These are phyloP conservation scores for Xestoiulus laeticollis DNA, from an alignment of 2,888 invertebrate species.

Conservation along the genomic window DNA sequence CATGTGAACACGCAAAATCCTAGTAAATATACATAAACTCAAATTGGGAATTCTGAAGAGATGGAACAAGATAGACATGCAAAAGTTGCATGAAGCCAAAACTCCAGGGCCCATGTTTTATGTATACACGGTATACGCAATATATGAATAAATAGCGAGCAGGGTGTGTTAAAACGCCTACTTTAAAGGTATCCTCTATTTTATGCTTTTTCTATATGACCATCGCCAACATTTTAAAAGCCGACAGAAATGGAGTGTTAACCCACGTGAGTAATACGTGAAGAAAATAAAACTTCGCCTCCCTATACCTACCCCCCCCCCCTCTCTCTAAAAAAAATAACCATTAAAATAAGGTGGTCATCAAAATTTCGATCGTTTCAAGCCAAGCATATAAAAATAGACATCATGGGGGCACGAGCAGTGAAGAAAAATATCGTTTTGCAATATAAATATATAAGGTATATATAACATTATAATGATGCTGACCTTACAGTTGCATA, in stretches of 20 bases:
- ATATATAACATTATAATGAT: background rate
- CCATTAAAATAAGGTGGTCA: background rate
- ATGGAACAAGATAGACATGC: background rate
- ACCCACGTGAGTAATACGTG: background rate
- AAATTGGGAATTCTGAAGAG: conserved; percentile 29
- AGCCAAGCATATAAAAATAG: background rate
- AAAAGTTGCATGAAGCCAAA: background rate
- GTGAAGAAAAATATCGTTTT: background rate
- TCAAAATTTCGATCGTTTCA: background rate
- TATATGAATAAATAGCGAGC: background rate
- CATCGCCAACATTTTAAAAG: background rate
- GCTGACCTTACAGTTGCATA: background rate
- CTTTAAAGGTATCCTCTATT: background rate
- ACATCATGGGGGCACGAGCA: background rate
- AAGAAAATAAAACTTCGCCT: background rate
- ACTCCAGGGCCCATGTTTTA: conserved; percentile 27
- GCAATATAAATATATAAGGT: background rate
- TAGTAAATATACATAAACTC: background rate
- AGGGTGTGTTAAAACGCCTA: background rate
- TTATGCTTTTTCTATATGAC: conserved; percentile 4
- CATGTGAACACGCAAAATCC: background rate
- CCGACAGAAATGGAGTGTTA: background rate
- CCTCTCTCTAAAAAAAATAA: no score
- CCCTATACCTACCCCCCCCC: no score
- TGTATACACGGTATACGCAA: background rate